Conservation (phyloP, 2,797 vertebrate species). For the Scarus forsteni region DNA sequence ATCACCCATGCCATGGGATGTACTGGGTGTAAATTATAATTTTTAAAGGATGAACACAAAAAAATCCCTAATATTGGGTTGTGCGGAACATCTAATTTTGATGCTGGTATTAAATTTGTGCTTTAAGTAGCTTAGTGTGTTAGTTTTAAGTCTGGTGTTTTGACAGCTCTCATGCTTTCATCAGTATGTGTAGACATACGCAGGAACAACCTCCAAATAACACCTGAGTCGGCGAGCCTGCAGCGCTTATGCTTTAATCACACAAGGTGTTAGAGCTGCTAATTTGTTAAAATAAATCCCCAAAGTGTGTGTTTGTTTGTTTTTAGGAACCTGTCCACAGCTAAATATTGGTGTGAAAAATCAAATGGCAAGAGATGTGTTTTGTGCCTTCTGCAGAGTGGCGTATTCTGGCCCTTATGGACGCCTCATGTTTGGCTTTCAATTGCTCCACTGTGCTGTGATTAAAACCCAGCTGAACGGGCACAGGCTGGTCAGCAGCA, state of each 20-base stretch:
- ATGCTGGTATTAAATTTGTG: too few species aligned
- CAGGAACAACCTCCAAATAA: not conserved
- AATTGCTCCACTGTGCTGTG: not conserved
- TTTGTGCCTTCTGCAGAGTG: constrained; percentile 10
- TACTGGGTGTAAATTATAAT: too few species aligned
- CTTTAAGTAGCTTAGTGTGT: too few species aligned
- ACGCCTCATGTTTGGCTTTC: constrained; percentile 13
- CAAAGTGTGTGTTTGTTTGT: too few species aligned
- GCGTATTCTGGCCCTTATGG: not conserved
- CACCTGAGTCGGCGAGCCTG: not conserved
- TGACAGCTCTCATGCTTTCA: not conserved
- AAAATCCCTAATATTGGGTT: too few species aligned
- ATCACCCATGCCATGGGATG: too few species aligned
- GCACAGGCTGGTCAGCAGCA: constrained; percentile 18
- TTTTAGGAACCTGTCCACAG: too few species aligned
- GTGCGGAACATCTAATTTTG: too few species aligned
- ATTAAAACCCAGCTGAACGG: constrained; percentile 16
- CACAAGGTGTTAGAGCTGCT: constrained; percentile 1
- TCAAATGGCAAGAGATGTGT: not conserved
- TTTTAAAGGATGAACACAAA: too few species aligned
- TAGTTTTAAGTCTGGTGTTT: too few species aligned
- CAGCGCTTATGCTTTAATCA: not conserved
- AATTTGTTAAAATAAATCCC: not conserved
- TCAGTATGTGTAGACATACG: not conserved
- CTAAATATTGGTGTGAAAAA: too few species aligned